Conservation (phyloP, 2,797 vertebrate genomes). For the Gallinago stenura region DNA sequence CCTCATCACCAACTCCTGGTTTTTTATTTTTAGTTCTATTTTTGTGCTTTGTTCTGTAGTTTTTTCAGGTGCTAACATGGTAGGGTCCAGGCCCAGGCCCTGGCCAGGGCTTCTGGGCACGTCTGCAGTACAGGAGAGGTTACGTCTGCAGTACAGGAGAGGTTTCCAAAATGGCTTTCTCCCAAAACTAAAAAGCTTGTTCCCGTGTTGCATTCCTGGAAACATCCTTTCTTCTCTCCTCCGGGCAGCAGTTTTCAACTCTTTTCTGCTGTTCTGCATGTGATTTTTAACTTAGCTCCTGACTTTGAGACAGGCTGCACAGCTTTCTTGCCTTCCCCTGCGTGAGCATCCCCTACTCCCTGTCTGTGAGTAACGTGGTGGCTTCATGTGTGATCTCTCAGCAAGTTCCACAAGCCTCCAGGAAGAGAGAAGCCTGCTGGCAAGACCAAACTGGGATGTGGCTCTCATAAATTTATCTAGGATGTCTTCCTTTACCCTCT, state of each 20-base stretch:
- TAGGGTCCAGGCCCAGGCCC: rapidly evolving
- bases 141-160: background rate
- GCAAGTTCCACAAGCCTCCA: rapidly evolving
- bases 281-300: background rate
- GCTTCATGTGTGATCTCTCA: background rate
- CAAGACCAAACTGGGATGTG: rapidly evolving
- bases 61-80: background rate
- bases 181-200: background rate
- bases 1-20: background rate
- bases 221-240: background rate
- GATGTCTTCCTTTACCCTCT: background rate
- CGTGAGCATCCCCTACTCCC: background rate
- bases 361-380: rapidly evolving
- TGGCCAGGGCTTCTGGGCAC: rapidly evolving
- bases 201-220: background rate
- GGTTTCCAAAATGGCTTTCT: background rate
- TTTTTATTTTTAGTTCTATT: background rate
- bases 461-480: background rate
- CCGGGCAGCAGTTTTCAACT: background rate
- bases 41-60: background rate
- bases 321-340: background rate
- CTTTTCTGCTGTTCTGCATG: background rate
- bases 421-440: background rate
- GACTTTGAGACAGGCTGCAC: background rate
- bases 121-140: background rate